Percentiles rank a stretch among this genome's conserved stretches.
Evolutionary conservation across 1,140 invertebrate genomes (phyloP).

Genomic region (Linepithema humile): DNA sequence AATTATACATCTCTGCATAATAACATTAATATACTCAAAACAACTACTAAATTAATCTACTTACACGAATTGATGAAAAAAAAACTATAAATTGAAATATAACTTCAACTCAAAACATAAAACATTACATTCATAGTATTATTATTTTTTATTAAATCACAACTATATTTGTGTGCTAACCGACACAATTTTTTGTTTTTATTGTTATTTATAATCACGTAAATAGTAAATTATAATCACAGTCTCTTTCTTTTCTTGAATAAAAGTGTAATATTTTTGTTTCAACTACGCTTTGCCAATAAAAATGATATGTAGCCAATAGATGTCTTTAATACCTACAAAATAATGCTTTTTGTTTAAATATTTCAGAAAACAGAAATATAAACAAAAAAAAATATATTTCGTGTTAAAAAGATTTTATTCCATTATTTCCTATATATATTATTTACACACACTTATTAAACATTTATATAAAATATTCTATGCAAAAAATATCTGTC

Average conservation of each 20-base stretch:
- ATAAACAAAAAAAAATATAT: too few species aligned
- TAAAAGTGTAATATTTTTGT: background rate
- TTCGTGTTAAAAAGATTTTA: too few species aligned
- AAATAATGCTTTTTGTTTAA: background rate
- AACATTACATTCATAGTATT: background rate
- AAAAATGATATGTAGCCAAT: conserved; percentile 21
- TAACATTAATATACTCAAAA: background rate
- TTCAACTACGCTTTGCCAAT: background rate
- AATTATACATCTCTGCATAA: background rate
- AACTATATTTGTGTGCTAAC: background rate
- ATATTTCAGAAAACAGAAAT: background rate
- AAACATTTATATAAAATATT: too few species aligned
- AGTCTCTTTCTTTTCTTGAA: background rate
- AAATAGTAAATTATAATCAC: background rate
- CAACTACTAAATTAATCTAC: background rate
- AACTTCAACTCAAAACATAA: background rate
- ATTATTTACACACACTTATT: too few species aligned
- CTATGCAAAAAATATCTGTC: background rate
- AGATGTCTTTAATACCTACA: conserved; percentile 15
- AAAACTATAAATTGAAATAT: background rate
- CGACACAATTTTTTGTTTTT: background rate
- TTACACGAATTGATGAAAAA: background rate
- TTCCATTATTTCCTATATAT: too few species aligned
- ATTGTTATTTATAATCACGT: background rate
- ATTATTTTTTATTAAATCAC: background rate